A percentile compares a stretch with the other conserved stretches of the same genome.
Conservation (phyloP, 2,888 invertebrate genomes). For the Pyrgus malvae region DNA sequence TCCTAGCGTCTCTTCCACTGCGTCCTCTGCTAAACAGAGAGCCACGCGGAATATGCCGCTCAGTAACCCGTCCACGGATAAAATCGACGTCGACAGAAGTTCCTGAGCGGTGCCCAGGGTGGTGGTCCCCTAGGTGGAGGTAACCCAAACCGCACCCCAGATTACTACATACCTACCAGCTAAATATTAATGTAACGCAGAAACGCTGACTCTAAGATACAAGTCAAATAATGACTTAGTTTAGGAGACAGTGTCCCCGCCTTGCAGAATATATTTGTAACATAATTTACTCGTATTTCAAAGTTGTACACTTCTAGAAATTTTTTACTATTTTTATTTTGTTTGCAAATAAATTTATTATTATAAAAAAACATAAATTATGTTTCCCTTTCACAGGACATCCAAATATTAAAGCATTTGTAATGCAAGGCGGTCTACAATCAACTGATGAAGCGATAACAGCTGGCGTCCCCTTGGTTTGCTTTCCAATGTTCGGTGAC, state of each 20-base stretch:
- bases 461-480: conserved; percentile 58
- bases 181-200: too few relatives aligned
- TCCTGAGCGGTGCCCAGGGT: neutral
- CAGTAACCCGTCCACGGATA: neutral
- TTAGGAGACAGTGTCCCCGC: too few relatives aligned
- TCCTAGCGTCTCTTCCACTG: neutral
- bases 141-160: neutral
- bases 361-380: too few relatives aligned
- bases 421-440: conserved; percentile 60
- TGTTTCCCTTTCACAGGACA: conserved; percentile 49
- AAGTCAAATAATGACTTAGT: too few relatives aligned
- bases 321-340: too few relatives aligned
- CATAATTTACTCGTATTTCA: too few relatives aligned
- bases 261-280: too few relatives aligned
- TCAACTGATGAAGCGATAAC: conserved; percentile 49
- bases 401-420: conserved; percentile 65
- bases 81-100: neutral
- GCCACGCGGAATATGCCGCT: neutral
- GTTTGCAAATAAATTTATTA: neutral
- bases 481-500: conserved; percentile 62
- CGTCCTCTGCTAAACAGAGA: neutral
- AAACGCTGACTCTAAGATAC: too few relatives aligned
- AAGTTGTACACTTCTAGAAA: too few relatives aligned
- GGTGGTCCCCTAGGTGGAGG: neutral
- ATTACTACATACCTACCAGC: too few relatives aligned